These are phyloP conservation scores for Vombatus ursinus DNA, from an alignment of 2,113 vertebrate genomes.

Conservation along the genomic window DNA sequence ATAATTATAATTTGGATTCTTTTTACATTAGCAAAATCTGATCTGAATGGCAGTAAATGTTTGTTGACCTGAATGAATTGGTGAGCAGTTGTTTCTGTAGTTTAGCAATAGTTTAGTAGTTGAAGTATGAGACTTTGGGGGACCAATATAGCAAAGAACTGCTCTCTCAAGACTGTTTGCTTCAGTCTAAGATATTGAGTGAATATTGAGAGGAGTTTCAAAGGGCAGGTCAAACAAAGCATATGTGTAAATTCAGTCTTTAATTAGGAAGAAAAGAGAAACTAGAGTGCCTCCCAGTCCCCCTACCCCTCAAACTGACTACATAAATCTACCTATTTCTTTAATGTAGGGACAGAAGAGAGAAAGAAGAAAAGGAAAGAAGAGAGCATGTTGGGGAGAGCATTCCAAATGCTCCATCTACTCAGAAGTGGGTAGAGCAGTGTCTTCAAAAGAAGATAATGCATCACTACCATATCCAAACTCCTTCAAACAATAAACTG, in stretches of 20 bases:
- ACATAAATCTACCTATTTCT: neutral
- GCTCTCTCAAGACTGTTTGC: neutral
- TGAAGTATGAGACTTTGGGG: neutral
- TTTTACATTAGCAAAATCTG: neutral
- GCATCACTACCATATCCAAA: neutral
- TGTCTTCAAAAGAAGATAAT: neutral
- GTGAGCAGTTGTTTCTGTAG: neutral
- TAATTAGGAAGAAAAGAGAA: neutral
- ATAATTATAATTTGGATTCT: neutral
- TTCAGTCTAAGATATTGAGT: neutral
- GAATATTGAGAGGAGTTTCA: neutral
- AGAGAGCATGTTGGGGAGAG: neutral
- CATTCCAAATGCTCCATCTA: neutral
- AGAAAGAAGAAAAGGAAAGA: neutral
- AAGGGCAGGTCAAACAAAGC: slow-evolving; percentile 12
- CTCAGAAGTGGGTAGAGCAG: neutral
- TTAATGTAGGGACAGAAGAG: neutral
- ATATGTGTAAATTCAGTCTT: neutral
- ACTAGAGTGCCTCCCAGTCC: neutral
- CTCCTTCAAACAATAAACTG: neutral
- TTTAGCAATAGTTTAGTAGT: neutral
- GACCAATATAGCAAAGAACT: neutral
- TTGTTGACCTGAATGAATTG: neutral
- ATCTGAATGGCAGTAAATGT: neutral
- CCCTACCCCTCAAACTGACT: neutral